Conservation (phyloP, 2,113 vertebrate species). For the Silurus meridionalis region DNA sequence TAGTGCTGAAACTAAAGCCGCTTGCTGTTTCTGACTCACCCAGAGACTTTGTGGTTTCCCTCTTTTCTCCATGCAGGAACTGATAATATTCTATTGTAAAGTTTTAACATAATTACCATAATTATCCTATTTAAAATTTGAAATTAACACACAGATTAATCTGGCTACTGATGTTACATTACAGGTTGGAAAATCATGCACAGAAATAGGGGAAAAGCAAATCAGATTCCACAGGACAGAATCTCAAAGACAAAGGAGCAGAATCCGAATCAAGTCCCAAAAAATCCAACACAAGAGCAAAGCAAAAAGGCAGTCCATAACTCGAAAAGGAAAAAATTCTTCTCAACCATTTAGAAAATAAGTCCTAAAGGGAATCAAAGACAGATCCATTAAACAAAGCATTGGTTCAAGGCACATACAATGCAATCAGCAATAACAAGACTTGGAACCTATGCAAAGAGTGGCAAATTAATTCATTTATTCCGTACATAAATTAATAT, state of each 20-base stretch:
- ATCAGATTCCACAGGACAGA: too few species aligned
- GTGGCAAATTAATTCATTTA: not conserved
- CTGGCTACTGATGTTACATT: not conserved
- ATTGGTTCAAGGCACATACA: not conserved
- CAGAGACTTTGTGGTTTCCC: not conserved
- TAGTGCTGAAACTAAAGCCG: not conserved
- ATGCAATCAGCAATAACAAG: not conserved
- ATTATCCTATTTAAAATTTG: not conserved
- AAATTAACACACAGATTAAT: slow-evolving; percentile 21
- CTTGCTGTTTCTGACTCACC: not conserved
- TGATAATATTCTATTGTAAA: not conserved
- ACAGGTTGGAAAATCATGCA: too few species aligned
- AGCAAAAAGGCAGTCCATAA: too few species aligned
- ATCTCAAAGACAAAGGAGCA: too few species aligned
- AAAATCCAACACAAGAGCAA: too few species aligned
- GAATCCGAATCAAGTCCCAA: too few species aligned
- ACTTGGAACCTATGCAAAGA: not conserved
- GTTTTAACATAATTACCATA: not conserved
- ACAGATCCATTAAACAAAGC: slow-evolving; percentile 9
- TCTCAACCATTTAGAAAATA: not conserved
- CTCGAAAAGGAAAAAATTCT: too few species aligned
- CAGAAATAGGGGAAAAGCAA: too few species aligned
- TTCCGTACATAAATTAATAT: not conserved
- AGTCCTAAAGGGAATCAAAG: not conserved
- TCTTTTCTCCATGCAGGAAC: not conserved